Base-by-base conservation (phyloP, 2,888 invertebrate species). In the Andrena flavipes region DNA sequence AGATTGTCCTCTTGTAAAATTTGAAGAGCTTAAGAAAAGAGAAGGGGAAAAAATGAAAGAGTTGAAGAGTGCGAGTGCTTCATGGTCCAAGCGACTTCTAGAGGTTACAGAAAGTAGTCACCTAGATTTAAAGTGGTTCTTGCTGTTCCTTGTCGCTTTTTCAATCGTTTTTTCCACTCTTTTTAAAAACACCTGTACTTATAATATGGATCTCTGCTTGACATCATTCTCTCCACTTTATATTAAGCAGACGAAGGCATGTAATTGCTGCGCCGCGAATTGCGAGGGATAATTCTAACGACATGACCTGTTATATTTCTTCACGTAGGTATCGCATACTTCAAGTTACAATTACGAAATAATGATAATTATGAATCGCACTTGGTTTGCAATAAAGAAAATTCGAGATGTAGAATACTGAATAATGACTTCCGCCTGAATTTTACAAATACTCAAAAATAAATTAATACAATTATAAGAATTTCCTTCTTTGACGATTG, bases 51-150 rank as follows among this genome's bases (percentile, higher is more conserved):
- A 70, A 56, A 35, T 20, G 26, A 35, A 35, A 35, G n/a, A 65
- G 65, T 48, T 60, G 65, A 48, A 35, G 35, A 35, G 65, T 49
- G 48, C n/a, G n/a, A 64, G 59, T 42, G 23, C 23, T 49, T 29
- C 56, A 33, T 26, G 64, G 33, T 30, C 42, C 23, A 30, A 63
- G 63, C 64, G 73, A 72, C 74, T 74, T 76, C 42, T 64, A 76
- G 74, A 64, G 76, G 62, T 64, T 56, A 74, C 54, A 48, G 54
- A 74, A 64, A 64, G 56, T 48, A 59, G 42, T 63, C 54, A 48
- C 54, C 63, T n/a, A 42, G 8, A 56, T 42, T 63, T 33, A 16
- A 76, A 76, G 74, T 48, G 48, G 23, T 20, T 23, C 29, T 13
- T 6, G 30, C 30, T 26, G 29, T 48, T 76, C 6, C 5, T 13